Base-by-base conservation (phyloP, 2,113 vertebrate genomes). In the Grantiella picta region DNA sequence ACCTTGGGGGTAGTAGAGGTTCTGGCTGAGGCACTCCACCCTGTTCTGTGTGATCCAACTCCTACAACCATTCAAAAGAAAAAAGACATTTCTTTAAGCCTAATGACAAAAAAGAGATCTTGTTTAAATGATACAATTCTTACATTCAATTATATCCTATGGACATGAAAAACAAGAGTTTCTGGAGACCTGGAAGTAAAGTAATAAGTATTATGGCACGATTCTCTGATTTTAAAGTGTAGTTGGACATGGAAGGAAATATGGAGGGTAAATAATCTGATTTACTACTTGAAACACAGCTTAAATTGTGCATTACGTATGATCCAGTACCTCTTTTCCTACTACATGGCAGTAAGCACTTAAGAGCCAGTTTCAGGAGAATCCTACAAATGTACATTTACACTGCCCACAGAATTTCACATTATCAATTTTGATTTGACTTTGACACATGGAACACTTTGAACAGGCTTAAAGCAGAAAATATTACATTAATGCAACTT, bases 1-100 rank as follows among this genome's bases (percentile, higher is more conserved):
- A 99, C 99, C 98, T 98, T 75, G 98, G 97, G 61, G 99, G 98
- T 35, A 99, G 94, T 5, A 97, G 91, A 54, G 97, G 96, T 82
- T 97, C 97, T 81, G 93, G 90, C 18, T 90, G 91, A 86, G 71
- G n/a, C 31, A 88, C 42, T 92, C 95, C 95, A 71, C 86, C 40
- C 59, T 95, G 96, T 90, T 95, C 94, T 17, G 94, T 64, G 40
- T 83, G 86, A 49, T 96, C 90, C 33, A 95, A 91, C 15, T 98
- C 98, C 99, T 99, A 95, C 35, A 97, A 97, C 33, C 38, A 73
- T 89, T 89, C 63, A 82, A 92, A 92, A 84, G 60, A 90, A 71
- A 97, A 94, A 94, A 80, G 29, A 4, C 5, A 83, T 73, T 78
- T 85, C n/a, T 88, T 80, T 91, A 78, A 71, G 42, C 45, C 12